phyloP scores from a whole-genome alignment of 2,888 invertebrate species.

The Acleris emargana region DNA sequence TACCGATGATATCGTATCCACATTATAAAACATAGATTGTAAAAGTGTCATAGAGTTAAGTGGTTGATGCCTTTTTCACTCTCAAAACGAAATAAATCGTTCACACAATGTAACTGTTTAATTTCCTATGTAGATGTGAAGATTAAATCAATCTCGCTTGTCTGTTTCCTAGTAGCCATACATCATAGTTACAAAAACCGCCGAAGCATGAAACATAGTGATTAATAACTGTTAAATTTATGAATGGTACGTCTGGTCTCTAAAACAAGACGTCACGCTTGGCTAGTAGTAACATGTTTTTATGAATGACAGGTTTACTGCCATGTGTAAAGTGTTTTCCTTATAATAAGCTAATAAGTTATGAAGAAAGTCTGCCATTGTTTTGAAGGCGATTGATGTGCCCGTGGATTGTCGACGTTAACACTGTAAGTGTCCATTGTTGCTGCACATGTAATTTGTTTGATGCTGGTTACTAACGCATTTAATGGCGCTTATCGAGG shows the following conservation, averaged over 20 bases:
- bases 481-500: constrained; percentile 34
- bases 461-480: constrained; percentile 33
- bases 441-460: constrained; percentile 33
- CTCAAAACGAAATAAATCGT: constrained; percentile 44
- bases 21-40: too few relatives aligned
- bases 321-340: constrained; percentile 14
- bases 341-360: constrained; percentile 29
- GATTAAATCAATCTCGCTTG: constrained; percentile 6
- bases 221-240: constrained; percentile 40
- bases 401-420: constrained; percentile 20
- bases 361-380: constrained; percentile 40
- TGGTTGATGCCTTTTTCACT: constrained; percentile 48
- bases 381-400: constrained; percentile 38
- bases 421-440: constrained; percentile 18
- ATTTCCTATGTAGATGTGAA: constrained; percentile 31
- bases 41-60: constrained; percentile 3
- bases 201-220: constrained; percentile 58
- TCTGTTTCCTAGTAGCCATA: constrained; percentile 46
- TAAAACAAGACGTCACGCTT: constrained; percentile 44
- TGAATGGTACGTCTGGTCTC: constrained; percentile 42
- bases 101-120: constrained; percentile 29
- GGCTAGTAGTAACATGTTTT: constrained; percentile 35
- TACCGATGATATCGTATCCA: too few relatives aligned
- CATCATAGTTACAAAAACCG: constrained; percentile 58
- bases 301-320: constrained; percentile 13